Base-by-base conservation (phyloP, 1,140 invertebrate genomes). In the Phortica variegata region DNA sequence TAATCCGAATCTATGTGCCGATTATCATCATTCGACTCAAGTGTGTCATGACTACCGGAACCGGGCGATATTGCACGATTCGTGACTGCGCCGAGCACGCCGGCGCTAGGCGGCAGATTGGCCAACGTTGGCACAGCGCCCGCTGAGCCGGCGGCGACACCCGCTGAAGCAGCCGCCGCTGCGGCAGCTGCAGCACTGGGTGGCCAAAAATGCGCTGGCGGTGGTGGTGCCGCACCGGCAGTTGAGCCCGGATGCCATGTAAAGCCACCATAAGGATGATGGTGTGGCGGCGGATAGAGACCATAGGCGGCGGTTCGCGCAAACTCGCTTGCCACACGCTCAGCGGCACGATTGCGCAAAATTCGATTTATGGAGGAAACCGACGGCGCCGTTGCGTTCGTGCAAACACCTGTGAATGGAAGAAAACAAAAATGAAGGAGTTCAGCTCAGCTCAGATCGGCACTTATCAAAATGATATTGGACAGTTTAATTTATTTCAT, bases 311-410 rank as follows among this genome's bases (percentile, higher is more conserved):
- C 91, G 0, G 91, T 92, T 12, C 93, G 79, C 0, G 92, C 91
- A 68, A 95, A 95, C 76, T 96, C 93, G 4, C 89, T 92, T 0
- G 92, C 91, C 0, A 93, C 92, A 33, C 93, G 78, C 73, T 96
- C 92, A 0, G 92, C 92, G 1, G 93, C 93, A 13, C 93, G 81
- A 73, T 96, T 96, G 48, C 91, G 78, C 38, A 96, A 77, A 59
- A 95, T 96, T 56, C 93, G 82, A 77, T 95, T 95, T 66, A 96
- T 96, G 55, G 90, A 93, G 57, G 89, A 92, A 0, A 95, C 93
- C 36, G 91, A 94, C 0, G 93, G 93, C 19, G 83, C 92, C 56
- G 87, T 91, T 53, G 88, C 87, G 71, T 95, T 95, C 26, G 91
- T 95, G 73, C 93, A 96, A 13, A 96, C 91, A 53, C 70, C 73